Evolutionary conservation across 2,888 invertebrate species (phyloP).

Genomic region (Danaus chrysippus): DNA sequence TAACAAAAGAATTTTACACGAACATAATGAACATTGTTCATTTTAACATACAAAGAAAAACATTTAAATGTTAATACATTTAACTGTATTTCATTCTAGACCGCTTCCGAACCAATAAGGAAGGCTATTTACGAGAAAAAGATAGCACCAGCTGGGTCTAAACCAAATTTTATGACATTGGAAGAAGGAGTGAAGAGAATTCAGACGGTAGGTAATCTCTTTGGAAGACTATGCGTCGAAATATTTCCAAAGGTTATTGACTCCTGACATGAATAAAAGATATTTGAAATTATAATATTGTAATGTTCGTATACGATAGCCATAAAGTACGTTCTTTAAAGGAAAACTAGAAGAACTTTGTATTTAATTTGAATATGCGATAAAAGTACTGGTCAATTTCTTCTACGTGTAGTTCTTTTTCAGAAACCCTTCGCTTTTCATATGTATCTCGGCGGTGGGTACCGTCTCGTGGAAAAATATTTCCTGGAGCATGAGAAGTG

Average conservation of each 20-base stretch:
- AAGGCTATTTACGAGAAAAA: conserved; percentile 80
- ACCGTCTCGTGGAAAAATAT: conserved; percentile 49
- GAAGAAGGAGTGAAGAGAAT: conserved; percentile 79
- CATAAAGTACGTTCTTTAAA: no score
- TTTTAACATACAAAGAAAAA: no score
- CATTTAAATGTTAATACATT: no score
- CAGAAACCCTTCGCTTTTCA: conserved; percentile 82
- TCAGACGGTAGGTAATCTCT: conserved; percentile 51
- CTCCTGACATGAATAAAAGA: neutral
- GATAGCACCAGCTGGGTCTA: conserved; percentile 78
- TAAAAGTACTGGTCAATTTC: neutral
- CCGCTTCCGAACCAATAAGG: conserved; percentile 71
- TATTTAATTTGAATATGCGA: neutral
- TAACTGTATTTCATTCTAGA: conserved; percentile 40
- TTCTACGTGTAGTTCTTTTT: conserved; percentile 23
- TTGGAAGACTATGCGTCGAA: neutral
- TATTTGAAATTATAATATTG: no score
- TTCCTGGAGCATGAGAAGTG: conserved; percentile 85
- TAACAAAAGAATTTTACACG: no score
- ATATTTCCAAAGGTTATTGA: neutral
- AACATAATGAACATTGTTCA: no score
- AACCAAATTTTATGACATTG: conserved; percentile 75
- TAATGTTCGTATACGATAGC: no score
- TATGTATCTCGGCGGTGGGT: conserved; percentile 43
- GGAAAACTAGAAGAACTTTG: no score